Evolutionary conservation across 1,140 invertebrate species (phyloP).

Genomic region (Bombus cullumanus): DNA sequence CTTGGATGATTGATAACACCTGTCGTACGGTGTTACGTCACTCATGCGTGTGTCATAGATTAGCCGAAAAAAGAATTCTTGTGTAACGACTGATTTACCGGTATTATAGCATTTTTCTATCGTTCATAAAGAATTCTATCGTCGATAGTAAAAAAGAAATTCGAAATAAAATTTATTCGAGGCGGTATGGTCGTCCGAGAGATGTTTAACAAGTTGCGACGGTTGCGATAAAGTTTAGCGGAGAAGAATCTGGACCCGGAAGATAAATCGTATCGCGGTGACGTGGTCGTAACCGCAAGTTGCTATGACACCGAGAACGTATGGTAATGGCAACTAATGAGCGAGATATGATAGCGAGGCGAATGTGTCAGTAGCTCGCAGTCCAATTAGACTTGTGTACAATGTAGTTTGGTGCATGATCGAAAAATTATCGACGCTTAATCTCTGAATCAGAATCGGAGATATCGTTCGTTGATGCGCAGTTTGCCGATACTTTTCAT

Average conservation of each 20-base stretch:
- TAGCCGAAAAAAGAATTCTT: conserved; percentile 40
- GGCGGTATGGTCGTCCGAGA: too few species aligned
- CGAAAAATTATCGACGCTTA: neutral
- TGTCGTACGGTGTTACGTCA: conserved; percentile 25
- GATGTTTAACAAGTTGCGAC: neutral
- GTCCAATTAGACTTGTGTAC: neutral
- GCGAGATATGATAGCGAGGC: conserved; percentile 54
- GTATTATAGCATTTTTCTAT: neutral
- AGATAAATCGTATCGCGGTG: conserved; percentile 61
- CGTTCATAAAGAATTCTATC: neutral
- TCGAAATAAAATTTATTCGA: neutral
- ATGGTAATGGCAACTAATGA: conserved; percentile 54
- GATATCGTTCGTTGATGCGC: neutral
- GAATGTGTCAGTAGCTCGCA: conserved; percentile 30
- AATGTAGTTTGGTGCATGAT: neutral
- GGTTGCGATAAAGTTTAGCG: conserved; percentile 11
- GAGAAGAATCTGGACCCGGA: conserved; percentile 30
- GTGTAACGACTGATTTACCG: conserved; percentile 4
- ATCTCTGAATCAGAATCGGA: neutral
- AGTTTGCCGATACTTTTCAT: too few species aligned
- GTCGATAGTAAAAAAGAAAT: too few species aligned
- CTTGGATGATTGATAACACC: conserved; percentile 27
- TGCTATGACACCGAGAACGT: conserved; percentile 39
- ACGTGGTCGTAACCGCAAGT: conserved; percentile 48
- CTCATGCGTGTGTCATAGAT: conserved; percentile 37